Percentiles rank a stretch among this genome's conserved stretches.
Evolutionary conservation across 2,113 vertebrate genomes (phyloP).

Genomic region (Cathartes aura): DNA sequence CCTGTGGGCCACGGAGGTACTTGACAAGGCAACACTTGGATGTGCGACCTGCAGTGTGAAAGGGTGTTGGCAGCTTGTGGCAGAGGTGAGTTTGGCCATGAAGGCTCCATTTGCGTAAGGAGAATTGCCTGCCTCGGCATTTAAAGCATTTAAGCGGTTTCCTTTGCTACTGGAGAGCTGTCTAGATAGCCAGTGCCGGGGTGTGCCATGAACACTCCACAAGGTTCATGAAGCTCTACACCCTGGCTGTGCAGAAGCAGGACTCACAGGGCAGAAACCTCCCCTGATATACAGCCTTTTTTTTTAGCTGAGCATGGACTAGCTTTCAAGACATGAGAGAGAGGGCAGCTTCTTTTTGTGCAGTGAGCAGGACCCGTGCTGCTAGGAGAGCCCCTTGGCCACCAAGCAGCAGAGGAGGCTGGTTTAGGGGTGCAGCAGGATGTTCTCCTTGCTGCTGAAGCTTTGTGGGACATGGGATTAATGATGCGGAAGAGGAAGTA

Average conservation of each 20-base stretch:
- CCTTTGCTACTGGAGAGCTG: not conserved
- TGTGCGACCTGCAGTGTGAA: fast-evolving
- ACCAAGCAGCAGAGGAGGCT: not conserved
- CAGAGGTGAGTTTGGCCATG: not conserved
- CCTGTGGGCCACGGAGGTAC: not conserved
- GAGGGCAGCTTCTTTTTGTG: not conserved
- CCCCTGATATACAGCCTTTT: not conserved
- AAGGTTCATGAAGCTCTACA: not conserved
- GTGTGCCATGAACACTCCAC: too few species aligned
- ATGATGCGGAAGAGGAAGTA: not conserved
- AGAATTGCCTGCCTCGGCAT: not conserved
- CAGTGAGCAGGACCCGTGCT: too few species aligned
- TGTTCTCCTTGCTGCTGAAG: not conserved
- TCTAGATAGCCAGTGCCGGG: not conserved
- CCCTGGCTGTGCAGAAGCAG: not conserved
- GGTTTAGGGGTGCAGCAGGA: not conserved
- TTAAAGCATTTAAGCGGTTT: not conserved
- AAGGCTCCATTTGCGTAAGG: fast-evolving
- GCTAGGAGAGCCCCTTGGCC: not conserved
- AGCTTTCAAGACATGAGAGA: not conserved
- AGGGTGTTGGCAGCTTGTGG: not conserved
- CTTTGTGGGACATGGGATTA: not conserved
- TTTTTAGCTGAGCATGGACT: not conserved
- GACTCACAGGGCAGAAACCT: not conserved
- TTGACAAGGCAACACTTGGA: too few species aligned